These are phyloP conservation scores for Plagodis dolabraria DNA, from an alignment of 2,888 invertebrate species.

Conservation along the genomic window DNA sequence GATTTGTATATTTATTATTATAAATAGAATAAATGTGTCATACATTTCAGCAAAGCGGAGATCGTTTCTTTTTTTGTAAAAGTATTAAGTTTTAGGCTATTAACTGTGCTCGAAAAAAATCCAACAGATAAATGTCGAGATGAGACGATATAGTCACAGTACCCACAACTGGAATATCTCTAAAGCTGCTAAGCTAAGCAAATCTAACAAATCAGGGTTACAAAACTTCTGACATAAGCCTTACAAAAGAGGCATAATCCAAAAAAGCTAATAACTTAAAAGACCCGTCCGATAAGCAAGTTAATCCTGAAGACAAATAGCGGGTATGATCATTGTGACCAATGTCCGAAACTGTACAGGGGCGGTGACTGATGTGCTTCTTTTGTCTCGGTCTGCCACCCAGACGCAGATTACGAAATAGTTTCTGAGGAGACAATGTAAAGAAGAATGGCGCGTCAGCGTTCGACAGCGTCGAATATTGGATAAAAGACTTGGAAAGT, in stretches of 20 bases:
- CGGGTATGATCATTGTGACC: constrained; percentile 68
- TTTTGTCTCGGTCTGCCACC: constrained; percentile 72
- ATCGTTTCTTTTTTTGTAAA: no score
- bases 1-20: no score
- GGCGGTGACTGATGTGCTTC: constrained; percentile 80
- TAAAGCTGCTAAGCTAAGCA: neutral
- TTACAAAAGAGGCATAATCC: constrained; percentile 11
- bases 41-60: no score
- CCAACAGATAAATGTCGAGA: no score
- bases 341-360: constrained; percentile 53
- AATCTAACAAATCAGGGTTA: neutral
- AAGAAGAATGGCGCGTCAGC: constrained; percentile 46
- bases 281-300: constrained; percentile 73
- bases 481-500: neutral
- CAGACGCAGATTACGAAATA: constrained; percentile 28
- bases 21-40: no score
- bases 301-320: constrained; percentile 81
- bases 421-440: constrained; percentile 68
- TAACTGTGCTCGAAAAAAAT: no score
- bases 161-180: no score
- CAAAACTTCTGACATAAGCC: constrained; percentile 5
- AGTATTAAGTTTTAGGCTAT: no score
- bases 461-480: constrained; percentile 1
- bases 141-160: no score
- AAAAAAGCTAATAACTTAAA: constrained; percentile 54